Evolutionary conservation across 2,113 vertebrate genomes (phyloP), one percentile per base, ranked within the genome.

Genomic region (Craseonycteris thonglongyai): DNA sequence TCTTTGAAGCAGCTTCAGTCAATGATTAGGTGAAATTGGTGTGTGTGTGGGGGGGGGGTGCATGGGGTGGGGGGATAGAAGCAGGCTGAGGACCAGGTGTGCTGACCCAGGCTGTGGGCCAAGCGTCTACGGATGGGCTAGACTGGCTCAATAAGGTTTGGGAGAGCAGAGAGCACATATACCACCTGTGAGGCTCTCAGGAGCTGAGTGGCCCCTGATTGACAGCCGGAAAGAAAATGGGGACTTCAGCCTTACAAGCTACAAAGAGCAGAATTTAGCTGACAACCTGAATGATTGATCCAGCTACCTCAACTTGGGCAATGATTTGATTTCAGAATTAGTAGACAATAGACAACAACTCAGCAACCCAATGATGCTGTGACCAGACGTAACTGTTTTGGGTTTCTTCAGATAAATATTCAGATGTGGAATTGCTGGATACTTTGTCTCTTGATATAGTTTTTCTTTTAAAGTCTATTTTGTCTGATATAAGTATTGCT

Each of bases 121-220:
- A 14, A 13, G 11, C 19, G 22, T 56, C 18, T 4, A 16, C 14
- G 56, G n/a, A 42, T 28, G 4, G 2, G 21, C 22, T 28, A 33
- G 10, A 14, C 54, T 47, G 40, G 33, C 33, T 15, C 22, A 28
- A 8, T 40, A 3, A 12, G 11, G 40, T 61, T 26, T 35, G 10
- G n/a, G 40, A 22, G 0, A 47, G 24, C 7, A 19, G 68, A 8
- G 6, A 21, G 6, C 2, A 3, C 16, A 19, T 47, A 24, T 6
- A 4, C 2, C 3, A 45, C 40, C 3, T 5, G 45, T 38, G 45
- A 21, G 26, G 24, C n/a, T 38, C 24, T 40, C 33, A n/a, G 40
- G 42, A 58, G 15, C 45, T 18, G 40, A 74, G 35, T 15, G 40
- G 7, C 45, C n/a, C 24, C 14, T 2, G 1, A 13, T 2, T n/a